Base-by-base conservation (phyloP, 2,888 invertebrate genomes). In the Poecilobothrus nobilitatus region DNA sequence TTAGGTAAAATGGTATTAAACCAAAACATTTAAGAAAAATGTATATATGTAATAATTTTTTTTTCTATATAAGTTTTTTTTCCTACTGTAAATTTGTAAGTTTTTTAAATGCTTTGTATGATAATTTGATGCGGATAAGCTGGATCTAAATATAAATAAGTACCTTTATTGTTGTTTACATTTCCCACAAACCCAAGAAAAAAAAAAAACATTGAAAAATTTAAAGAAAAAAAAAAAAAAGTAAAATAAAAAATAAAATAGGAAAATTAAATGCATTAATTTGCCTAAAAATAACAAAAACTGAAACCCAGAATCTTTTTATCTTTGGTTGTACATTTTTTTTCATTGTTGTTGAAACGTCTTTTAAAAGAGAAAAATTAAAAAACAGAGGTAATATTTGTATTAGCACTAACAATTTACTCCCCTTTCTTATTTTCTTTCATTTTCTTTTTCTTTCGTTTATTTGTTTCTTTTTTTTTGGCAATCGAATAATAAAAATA, bases 111-210 rank as follows among this genome's bases (percentile, higher is more conserved):
- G 27, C 37, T 37, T 37, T 37, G 18, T 53, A n/a, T n/a, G 53
- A 53, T 53, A 53, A 53, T 53, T 53, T 53, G 18, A 53, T 18
- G 18, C 53, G 53, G 53, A 53, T 53, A 53, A 53, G 15, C 15
- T 53, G 53, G 53, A 53, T 53, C 53, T 53, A 53, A 12, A 53
- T 53, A 18, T 53, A 53, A 53, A 53, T 18, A 53, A 53, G 15
- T 53, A 53, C 53, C 53, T 53, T 53, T 53, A 53, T 53, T 53
- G n/a, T 18, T 53, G 53, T 53, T 53, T 53, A 53, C 53, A 53
- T 53, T 53, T 53, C 2, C 6, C 53, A 41, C 41, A 41, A 41
- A 41, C 9, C 2, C 9, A 41, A 41, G 9, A 12, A 1, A 53
- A n/a, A 53, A 18, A 53, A 18, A 53, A 15, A 53, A 18, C 15